phyloP scores from a whole-genome alignment of 2,113 vertebrate species.

The Ascaphus truei region DNA sequence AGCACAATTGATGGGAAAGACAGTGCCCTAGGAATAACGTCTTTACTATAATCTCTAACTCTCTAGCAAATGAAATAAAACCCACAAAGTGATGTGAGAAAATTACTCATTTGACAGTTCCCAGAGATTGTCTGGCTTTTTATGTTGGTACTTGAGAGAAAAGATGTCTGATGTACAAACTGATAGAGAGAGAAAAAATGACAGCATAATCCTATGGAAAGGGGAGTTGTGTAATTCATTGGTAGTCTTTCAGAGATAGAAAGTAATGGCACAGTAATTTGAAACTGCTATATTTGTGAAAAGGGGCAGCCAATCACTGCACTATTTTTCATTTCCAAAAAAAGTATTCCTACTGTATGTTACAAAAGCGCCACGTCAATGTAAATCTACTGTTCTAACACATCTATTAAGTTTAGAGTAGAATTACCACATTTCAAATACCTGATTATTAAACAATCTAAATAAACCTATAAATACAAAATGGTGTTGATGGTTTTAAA shows the following conservation, averaged over 20 bases:
- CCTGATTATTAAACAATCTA: too few relatives aligned
- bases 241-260: not conserved
- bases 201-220: conserved; percentile 16
- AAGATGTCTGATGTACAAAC: conserved; percentile 6
- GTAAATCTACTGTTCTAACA: not conserved
- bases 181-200: conserved; percentile 17
- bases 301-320: too few relatives aligned
- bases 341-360: not conserved
- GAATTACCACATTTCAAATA: too few relatives aligned
- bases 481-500: too few relatives aligned
- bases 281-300: conserved; percentile 4
- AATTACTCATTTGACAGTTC: conserved; percentile 5
- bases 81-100: not conserved
- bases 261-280: not conserved
- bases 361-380: not conserved
- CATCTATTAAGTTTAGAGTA: too few relatives aligned
- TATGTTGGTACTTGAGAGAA: not conserved
- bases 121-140: conserved; percentile 10
- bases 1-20: not conserved
- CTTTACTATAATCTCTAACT: not conserved
- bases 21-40: not conserved
- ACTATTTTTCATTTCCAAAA: not conserved
- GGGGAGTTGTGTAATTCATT: conserved; percentile 21
- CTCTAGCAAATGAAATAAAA: not conserved
- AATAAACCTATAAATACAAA: too few relatives aligned